Percentiles rank a stretch among this genome's conserved stretches.
Evolutionary conservation across 2,113 vertebrate genomes (phyloP).

Genomic region (Chrysochloris asiatica): DNA sequence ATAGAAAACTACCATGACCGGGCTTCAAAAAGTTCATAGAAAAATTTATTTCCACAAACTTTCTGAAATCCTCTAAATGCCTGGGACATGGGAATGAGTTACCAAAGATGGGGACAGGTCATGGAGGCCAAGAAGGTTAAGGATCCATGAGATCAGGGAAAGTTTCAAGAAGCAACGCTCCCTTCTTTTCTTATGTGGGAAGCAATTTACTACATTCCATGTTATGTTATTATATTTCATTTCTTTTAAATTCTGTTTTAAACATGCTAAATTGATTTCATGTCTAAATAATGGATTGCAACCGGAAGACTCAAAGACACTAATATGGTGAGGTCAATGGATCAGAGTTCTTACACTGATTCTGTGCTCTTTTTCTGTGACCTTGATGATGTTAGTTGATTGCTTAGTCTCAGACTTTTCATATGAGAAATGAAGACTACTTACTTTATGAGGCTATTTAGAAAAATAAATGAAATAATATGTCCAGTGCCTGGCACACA

Average conservation of each 20-base stretch:
- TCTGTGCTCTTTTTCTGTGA: neutral
- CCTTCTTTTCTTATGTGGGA: neutral
- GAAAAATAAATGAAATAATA: neutral
- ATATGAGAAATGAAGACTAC: neutral
- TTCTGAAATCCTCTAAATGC: too few relatives aligned
- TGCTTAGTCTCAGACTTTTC: neutral
- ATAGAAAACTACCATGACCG: neutral
- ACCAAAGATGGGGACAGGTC: neutral
- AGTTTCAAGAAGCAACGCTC: neutral
- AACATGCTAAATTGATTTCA: neutral
- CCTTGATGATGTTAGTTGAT: neutral
- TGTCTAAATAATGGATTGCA: neutral
- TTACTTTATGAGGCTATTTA: neutral
- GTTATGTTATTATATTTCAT: neutral
- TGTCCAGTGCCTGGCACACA: neutral
- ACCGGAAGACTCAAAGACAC: neutral
- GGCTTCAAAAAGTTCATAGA: too few relatives aligned
- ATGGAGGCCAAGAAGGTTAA: neutral
- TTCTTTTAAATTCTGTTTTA: neutral
- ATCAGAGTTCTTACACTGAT: neutral
- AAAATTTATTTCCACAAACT: too few relatives aligned
- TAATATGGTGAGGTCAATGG: neutral
- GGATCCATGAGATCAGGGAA: neutral
- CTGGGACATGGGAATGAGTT: neutral
- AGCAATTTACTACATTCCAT: neutral